Base-by-base conservation (phyloP, 2,888 invertebrate genomes). In the Pachliopta kotzebuea region DNA sequence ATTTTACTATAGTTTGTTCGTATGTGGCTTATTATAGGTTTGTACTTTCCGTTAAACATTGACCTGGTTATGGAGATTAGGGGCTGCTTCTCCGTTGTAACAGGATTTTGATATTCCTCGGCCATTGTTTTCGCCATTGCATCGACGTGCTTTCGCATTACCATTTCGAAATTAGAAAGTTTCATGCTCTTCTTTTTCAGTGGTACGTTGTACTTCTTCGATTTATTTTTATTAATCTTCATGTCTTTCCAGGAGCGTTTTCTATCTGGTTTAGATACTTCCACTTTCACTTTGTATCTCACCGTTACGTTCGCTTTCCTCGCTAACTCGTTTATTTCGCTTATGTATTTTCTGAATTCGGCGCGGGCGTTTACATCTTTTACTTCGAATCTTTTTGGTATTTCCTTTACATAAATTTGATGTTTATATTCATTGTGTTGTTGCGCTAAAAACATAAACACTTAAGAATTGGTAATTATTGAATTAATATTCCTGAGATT, bases 111-210 rank as follows among this genome's bases (percentile, higher is more conserved):
- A 24, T 73, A 71, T 1, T 77, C 76, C 0, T 68, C 61, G 0
- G 73, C 72, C 9, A 72, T 69, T 0, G 71, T 65, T 23, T 76
- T 77, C 7, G 72, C 75, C 4, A 72, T 74, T 23, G 82, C 75
- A 31, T 84, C 86, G 0, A 81, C 84, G 53, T 85, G 73, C 67
- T 81, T 88, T 29, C 87, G 78, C 52, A 88, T 56, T 54, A 85
- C 72, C 11, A 81, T 75, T 70, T 90, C 90, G 17, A 87, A 89
- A 59, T 83, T 84, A 0, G 90, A 90, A 8, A 88, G 70, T 57
- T 86, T 89, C 87, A 89, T 87, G 59, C 78, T 90, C 21, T 81
- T 83, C 68, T 83, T 89, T 71, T 90, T 90, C 37, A 90, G 67
- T 0, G 90, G 90, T 20, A 90, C 76, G 17, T 84, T 88, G 64